Evolutionary conservation across 2,797 vertebrate genomes (phyloP), one percentile per base, ranked within the genome.

Genomic region (Coendou prehensilis): DNA sequence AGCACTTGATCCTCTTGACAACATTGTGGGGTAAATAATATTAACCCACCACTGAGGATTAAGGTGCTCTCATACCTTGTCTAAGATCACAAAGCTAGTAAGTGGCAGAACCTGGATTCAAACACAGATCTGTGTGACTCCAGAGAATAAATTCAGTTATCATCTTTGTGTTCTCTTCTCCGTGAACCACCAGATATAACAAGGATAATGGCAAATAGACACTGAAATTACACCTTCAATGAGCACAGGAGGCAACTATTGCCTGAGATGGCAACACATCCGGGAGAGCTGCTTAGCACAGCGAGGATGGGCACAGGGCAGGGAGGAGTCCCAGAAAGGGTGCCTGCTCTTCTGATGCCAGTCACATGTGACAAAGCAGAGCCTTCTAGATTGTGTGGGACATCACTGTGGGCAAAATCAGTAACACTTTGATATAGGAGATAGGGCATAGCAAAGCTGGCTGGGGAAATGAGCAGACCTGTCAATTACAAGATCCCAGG

Each of bases 31-130:
- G 22, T 92, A 78, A 90, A 23, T 86, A 79, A 56, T 57, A 79
- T n/a, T 56, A 78, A 67, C 28, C 61, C 14, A 47, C 47, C 52
- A 67, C 50, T 30, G 22, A 59, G 41, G 37, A 69, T 18, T 93
- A 50, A 87, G 28, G 10, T 28, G 15, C 30, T 71, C 87, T 87
- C 61, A 67, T 67, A 92, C 56, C n/a, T 92, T 67, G 20, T 57
- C 37, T 71, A 59, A 71, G 61, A 57, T 87, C 37, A n/a, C 61
- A 87, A 47, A 69, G 30, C 15, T 79, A 28, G 5, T 93, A 71
- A 92, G 30, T n/a, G 47, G 37, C 59, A 79, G 41, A 69, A 26
- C 41, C 84, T 87, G 63, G 6, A 80, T 86, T 93, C 75, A 93
- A 71, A 69, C 52, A 50, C 4, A 50, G 28, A 52, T 67, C 45